phyloP scores from a whole-genome alignment of 2,888 invertebrate genomes.

The Ectemnius lituratus region DNA sequence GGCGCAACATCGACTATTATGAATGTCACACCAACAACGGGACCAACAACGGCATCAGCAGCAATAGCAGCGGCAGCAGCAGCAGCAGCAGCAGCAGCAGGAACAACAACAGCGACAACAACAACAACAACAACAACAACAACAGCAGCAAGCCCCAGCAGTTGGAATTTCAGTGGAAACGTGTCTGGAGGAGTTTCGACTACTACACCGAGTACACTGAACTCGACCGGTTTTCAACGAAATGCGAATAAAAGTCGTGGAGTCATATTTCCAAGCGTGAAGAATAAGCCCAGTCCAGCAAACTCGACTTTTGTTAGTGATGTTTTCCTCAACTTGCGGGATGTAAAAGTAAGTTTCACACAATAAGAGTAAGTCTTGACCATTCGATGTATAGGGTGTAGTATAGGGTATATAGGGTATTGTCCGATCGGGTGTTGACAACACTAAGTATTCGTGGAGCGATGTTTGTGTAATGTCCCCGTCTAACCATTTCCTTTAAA shows the following conservation, averaged over 20 bases:
- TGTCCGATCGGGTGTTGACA: neutral
- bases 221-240: slow-evolving; percentile 72
- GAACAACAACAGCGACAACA: neutral
- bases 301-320: slow-evolving; percentile 91
- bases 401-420: no score
- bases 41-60: neutral
- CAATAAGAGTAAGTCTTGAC: neutral
- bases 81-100: neutral
- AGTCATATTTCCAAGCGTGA: slow-evolving; percentile 93
- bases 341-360: slow-evolving; percentile 86
- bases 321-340: slow-evolving; percentile 86
- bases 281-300: slow-evolving; percentile 91
- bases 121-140: neutral
- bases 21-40: neutral
- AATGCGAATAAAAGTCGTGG: slow-evolving; percentile 85
- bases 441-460: slow-evolving; percentile 6
- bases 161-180: slow-evolving; percentile 7
- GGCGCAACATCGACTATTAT: neutral
- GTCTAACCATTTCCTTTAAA: slow-evolving; percentile 28
- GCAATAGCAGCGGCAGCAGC: neutral
- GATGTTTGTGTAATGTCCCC: slow-evolving; percentile 27
- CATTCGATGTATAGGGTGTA: neutral
- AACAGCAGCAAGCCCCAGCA: neutral
- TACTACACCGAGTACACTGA: slow-evolving; percentile 54
- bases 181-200: slow-evolving; percentile 17